Conservation (phyloP, 2,888 invertebrate genomes). For the Cryptosula pallasiana region DNA sequence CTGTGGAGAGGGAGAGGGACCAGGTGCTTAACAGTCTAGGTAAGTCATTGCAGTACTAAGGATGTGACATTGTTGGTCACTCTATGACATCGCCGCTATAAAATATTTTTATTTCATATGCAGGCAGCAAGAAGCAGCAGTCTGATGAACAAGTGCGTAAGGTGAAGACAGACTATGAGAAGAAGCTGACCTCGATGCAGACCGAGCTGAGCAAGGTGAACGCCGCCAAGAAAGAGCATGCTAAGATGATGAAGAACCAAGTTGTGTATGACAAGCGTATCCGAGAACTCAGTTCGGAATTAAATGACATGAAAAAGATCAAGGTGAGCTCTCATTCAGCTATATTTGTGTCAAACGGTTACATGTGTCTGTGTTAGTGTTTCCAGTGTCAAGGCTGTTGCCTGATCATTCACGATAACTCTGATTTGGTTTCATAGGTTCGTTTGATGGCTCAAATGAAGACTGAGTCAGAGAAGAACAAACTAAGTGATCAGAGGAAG, state of each 20-base stretch:
- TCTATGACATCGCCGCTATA: no score
- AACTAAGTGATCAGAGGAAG: conserved; percentile 71
- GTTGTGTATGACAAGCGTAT: conserved; percentile 71
- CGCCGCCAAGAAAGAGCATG: conserved; percentile 81
- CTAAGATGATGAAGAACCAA: conserved; percentile 73
- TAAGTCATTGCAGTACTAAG: no score
- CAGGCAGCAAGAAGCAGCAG: conserved; percentile 24
- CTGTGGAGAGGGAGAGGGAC: conserved; percentile 85
- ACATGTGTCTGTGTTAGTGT: no score
- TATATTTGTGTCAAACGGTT: no score
- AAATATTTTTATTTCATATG: no score
- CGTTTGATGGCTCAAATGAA: conserved; percentile 83
- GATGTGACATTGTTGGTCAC: no score
- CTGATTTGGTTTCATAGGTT: no score
- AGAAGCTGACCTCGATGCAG: conserved; percentile 75
- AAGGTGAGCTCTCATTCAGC: conserved; percentile 70
- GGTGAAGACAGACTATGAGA: conserved; percentile 82
- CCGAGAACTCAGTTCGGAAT: conserved; percentile 66
- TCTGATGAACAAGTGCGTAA: conserved; percentile 51
- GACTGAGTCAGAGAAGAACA: conserved; percentile 69
- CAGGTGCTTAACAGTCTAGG: conserved; percentile 64
- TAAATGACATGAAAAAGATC: conserved; percentile 74
- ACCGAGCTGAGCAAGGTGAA: conserved; percentile 78
- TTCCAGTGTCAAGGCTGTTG: neutral
- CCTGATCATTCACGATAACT: conserved; percentile 25